Base-by-base conservation (phyloP, 2,888 invertebrate genomes). In the Dendrolimus houi region DNA sequence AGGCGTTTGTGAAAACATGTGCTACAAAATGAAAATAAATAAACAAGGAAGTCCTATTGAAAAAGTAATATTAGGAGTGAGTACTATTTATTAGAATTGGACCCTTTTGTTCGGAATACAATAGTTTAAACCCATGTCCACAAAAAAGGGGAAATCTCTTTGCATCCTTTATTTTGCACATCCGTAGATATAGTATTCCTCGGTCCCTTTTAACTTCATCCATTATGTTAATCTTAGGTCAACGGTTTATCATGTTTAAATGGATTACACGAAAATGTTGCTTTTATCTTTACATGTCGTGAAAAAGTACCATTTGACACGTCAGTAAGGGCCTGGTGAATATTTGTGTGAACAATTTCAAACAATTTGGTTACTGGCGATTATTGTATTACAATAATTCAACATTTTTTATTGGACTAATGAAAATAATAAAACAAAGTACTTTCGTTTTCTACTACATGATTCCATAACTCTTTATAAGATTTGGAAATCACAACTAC, bases 181-280 rank as follows among this genome's bases (percentile, higher is more conserved):
- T 74, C 72, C 74, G 71, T 69, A 79, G 81, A 82, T 83, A 82
- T 76, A 74, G 69, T 77, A 77, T 79, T 76, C 74, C 76, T 74
- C 72, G 69, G 77, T 74, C 83, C 83, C 77, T 82, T 85, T 83
- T 76, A 77, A 80, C 80, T 77, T 81, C 79, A 78, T 79, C 81
- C 82, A 80, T 79, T 82, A 83, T 83, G 81, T 77, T 82, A 82
- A 85, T 85, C 80, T 80, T 69, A 77, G 81, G 81, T 77, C 77
- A 75, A 72, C 74, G 76, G 74, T 79, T 82, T 81, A 81, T 80
- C 81, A 69, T 72, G 68, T 77, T 78, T 75, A 74, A 82, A 82
- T 74, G 81, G 77, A 81, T 80, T 81, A 82, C 64, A 74, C 69
- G 66, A 65, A 64, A 79, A 76, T 76, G 72, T 75, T 75, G 68